Evolutionary conservation across 2,797 vertebrate species (phyloP), one percentile per base, ranked within the genome.

Genomic region (Picus viridis): DNA sequence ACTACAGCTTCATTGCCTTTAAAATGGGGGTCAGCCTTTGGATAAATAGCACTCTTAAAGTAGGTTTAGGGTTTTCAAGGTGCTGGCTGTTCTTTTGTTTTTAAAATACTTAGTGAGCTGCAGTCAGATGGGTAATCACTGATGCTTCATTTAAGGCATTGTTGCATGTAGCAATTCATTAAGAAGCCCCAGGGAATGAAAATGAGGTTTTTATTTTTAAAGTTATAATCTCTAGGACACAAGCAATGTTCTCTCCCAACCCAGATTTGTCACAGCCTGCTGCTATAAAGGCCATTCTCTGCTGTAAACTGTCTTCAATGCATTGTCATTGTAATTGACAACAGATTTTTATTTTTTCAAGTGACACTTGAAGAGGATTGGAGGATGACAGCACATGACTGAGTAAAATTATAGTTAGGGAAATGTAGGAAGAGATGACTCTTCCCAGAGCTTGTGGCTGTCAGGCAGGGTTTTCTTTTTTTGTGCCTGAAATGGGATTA

Each of bases 181-280:
- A 86, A 53, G 88, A 91, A 95, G 64, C 94, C 65, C 80, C n/a
- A 34, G 85, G 77, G 85, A 88, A 79, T 1, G 6, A 61, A 68
- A 86, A 92, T 41, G 65, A 93, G 68, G 49, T 58, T 92, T 96
- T 96, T 95, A 89, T 95, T 96, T 94, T 93, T 91, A 96, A 95
- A 91, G 76, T 87, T 82, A 16, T 84, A 87, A 79, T 82, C 85
- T 88, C 82, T 86, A 79, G 77, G 74, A 91, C 83, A 86, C 81
- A 86, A 76, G 86, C 89, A 93, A 41, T 89, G 86, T 83, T 94
- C 82, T 90, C 72, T 81, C 6, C 29, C 76, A 94, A 79, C 41
- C 58, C 58, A 74, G 85, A 93, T 96, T 95, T 81, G 93, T 95
- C 94, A 92, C 93, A 91, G 85, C 36, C 1, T 1, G 68, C 87